Evolutionary conservation across 2,113 vertebrate species (phyloP), one percentile per base, ranked within the genome.

Genomic region (Planiliza haematocheilus): DNA sequence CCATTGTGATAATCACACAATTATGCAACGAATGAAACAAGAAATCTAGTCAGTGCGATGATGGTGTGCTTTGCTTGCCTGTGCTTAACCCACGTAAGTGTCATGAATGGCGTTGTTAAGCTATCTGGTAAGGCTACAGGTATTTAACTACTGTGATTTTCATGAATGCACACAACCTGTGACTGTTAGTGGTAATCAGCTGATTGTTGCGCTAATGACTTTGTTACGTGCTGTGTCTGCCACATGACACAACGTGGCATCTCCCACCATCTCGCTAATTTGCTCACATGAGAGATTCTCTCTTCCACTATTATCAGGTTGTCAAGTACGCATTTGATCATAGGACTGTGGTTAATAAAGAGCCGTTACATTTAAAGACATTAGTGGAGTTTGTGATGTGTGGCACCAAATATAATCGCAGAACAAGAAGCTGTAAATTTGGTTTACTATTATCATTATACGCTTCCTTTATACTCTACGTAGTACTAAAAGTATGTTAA

Each of bases 191-290:
- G 30, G 2, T 55, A 42, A 60, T 21, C 49, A 12, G n/a, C 9
- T 64, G 7, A 76, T 63, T 67, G 30, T 24, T 42, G 1, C 9
- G 68, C 56, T 56, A 53, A 64, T 14, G 42, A 52, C 37, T 30
- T 43, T 21, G 53, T 70, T 51, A 41, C 10, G 51, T 36, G 59
- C 51, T 56, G 39, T 59, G 53, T 39, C 68, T 57, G 69, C 11
- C 73, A 45, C 79, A 70, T 79, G 76, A 72, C 71, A 48, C 42
- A 39, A 43, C 30, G 12, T 61, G 61, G 37, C 70, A 82, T 66
- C 76, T 89, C 52, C 76, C 87, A 83, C 56, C 70, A 55, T 34
- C 50, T 64, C 65, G 51, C 59, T 81, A 79, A 83, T 85, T 75
- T 61, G 46, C 46, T 20, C 24, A 5, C 24, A 30, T 30, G 24